Evolutionary conservation across 2,113 vertebrate species (phyloP).

Genomic region (Phaethornis superciliosus): DNA sequence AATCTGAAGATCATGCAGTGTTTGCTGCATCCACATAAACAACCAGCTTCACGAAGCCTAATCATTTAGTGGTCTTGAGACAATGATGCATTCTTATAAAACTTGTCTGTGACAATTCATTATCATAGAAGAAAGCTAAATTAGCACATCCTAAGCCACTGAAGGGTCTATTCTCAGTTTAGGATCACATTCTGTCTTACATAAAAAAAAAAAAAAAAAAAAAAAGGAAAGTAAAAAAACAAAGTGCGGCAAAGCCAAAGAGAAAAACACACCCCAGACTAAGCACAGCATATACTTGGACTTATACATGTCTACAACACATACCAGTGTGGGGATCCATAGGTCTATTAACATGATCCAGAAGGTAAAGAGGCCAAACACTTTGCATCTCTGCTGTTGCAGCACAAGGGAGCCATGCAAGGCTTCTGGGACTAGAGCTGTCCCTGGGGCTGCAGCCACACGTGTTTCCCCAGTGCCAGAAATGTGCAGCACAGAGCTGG

Average conservation of each 20-base stretch:
- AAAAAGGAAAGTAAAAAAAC: not conserved
- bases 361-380: not conserved
- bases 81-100: not conserved
- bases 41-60: not conserved
- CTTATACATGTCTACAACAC: not conserved
- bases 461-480: not conserved
- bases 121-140: slow-evolving; percentile 20
- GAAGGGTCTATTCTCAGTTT: not conserved
- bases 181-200: not conserved
- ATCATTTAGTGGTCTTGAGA: not conserved
- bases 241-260: not conserved
- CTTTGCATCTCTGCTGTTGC: not conserved
- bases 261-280: not conserved
- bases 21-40: not conserved
- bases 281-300: not conserved
- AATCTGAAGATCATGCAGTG: slow-evolving; percentile 14
- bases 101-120: not conserved
- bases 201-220: not conserved
- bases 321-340: not conserved
- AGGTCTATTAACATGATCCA: not conserved
- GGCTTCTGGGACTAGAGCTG: not conserved
- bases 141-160: not conserved
- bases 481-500: not conserved
- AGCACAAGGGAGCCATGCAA: fast-evolving
- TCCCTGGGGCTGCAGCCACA: not conserved